These are phyloP conservation scores for Carollia perspicillata DNA, from an alignment of 2,113 vertebrate genomes.

Conservation along the genomic window DNA sequence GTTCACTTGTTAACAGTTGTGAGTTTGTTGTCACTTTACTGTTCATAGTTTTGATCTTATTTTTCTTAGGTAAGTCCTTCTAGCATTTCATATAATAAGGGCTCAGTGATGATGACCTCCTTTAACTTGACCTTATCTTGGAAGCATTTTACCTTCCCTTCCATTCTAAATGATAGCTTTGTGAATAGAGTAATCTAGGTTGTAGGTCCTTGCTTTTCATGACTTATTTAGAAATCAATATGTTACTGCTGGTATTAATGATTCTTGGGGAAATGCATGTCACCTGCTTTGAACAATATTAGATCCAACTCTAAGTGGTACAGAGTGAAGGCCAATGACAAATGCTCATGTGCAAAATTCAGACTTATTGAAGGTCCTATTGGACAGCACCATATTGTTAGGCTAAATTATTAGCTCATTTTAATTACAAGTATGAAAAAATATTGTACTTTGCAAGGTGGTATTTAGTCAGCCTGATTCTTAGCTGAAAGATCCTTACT, in stretches of 20 bases:
- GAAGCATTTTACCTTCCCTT: no score
- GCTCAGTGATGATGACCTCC: no score
- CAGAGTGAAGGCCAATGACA: neutral
- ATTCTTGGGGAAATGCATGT: neutral
- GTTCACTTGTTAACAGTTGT: no score
- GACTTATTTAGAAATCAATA: neutral
- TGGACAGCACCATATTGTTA: neutral
- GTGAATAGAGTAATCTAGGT: no score
- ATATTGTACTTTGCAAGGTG: neutral
- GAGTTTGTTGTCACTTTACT: no score
- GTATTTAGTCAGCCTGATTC: neutral
- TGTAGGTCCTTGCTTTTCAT: no score
- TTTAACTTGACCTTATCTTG: no score
- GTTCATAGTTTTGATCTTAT: no score
- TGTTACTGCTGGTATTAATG: neutral
- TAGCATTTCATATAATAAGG: no score
- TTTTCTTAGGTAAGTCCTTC: no score
- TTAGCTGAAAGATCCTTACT: neutral
- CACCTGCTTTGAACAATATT: slow-evolving; percentile 49
- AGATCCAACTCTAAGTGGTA: neutral
- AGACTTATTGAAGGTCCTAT: neutral
- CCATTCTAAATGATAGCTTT: no score
- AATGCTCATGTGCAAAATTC: neutral
- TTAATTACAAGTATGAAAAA: slow-evolving; percentile 36
- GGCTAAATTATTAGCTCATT: slow-evolving; percentile 11